phyloP scores from a whole-genome alignment of 2,113 vertebrate species.

The Rafetus swinhoei region DNA sequence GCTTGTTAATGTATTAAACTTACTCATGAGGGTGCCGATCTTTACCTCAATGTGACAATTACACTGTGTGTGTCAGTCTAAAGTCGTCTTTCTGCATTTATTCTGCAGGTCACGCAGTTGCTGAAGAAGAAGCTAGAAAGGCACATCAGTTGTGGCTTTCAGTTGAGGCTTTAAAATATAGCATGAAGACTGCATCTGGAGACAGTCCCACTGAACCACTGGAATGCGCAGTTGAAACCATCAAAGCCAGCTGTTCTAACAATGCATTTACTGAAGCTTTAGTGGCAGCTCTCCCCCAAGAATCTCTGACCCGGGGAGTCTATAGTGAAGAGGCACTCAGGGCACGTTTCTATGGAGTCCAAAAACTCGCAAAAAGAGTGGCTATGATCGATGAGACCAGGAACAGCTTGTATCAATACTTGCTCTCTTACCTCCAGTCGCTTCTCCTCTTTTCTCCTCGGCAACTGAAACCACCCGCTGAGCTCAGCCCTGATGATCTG shows the following conservation, averaged over 20 bases:
- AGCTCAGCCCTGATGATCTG: constrained; percentile 85
- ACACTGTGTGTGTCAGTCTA: not conserved
- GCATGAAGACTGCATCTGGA: constrained; percentile 81
- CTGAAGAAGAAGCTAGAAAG: constrained; percentile 92
- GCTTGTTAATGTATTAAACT: not conserved
- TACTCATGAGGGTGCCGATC: not conserved
- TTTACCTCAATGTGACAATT: rapidly evolving
- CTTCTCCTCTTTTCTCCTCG: constrained; percentile 86
- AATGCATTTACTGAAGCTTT: constrained; percentile 88
- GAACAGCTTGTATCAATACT: constrained; percentile 96
- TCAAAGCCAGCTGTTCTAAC: constrained; percentile 82
- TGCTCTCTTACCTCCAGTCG: constrained; percentile 95
- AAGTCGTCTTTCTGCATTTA: not conserved
- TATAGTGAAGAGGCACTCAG: constrained; percentile 94
- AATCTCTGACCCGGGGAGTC: constrained; percentile 89
- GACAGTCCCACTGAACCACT: constrained; percentile 86
- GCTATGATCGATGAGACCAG: constrained; percentile 93
- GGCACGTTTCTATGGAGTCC: constrained; percentile 86
- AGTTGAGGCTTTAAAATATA: constrained; percentile 89
- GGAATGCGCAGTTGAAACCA: constrained; percentile 81
- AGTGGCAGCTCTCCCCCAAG: constrained; percentile 84
- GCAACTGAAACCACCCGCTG: constrained; percentile 85
- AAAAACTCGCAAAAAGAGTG: constrained; percentile 87
- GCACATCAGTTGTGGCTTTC: constrained; percentile 97
- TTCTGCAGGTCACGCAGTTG: constrained; percentile 86